phyloP scores from a whole-genome alignment of 1,140 invertebrate genomes.

The Anoplolepis gracilipes region DNA sequence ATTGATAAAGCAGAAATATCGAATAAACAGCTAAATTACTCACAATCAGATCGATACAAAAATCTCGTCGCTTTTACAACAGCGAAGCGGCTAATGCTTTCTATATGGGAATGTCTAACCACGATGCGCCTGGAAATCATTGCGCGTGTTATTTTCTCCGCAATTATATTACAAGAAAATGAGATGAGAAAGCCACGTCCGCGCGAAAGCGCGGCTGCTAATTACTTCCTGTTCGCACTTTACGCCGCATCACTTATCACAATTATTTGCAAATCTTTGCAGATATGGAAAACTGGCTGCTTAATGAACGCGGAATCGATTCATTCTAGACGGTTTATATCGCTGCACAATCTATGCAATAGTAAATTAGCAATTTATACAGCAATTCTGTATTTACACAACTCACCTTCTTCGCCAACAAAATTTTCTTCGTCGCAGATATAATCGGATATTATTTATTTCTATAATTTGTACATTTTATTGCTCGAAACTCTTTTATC shows the following conservation, averaged over 20 bases:
- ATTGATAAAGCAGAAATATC: neutral
- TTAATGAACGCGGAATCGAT: conserved; percentile 50
- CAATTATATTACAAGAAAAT: conserved; percentile 76
- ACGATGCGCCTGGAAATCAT: conserved; percentile 65
- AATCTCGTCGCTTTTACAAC: conserved; percentile 20
- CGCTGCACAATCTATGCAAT: conserved; percentile 1
- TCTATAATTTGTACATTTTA: neutral
- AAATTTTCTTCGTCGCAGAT: neutral
- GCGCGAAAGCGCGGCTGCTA: conserved; percentile 72
- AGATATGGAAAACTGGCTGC: conserved; percentile 39
- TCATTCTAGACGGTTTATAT: conserved; percentile 3
- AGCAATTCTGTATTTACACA: neutral
- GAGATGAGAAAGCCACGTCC: conserved; percentile 72
- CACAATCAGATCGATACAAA: conserved; percentile 59
- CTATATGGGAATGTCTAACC: conserved; percentile 56
- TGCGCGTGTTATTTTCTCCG: conserved; percentile 73
- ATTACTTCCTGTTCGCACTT: conserved; percentile 74
- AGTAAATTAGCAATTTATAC: neutral
- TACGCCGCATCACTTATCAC: conserved; percentile 52
- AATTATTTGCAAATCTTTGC: conserved; percentile 46
- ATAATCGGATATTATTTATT: neutral
- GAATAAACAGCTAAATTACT: conserved; percentile 64
- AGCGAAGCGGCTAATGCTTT: conserved; percentile 38
- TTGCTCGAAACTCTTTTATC: neutral
- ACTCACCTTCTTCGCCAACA: neutral